Evolutionary conservation across 92 coral and sea anemone species (phyloP).

Genomic region (Muricea muricata): DNA sequence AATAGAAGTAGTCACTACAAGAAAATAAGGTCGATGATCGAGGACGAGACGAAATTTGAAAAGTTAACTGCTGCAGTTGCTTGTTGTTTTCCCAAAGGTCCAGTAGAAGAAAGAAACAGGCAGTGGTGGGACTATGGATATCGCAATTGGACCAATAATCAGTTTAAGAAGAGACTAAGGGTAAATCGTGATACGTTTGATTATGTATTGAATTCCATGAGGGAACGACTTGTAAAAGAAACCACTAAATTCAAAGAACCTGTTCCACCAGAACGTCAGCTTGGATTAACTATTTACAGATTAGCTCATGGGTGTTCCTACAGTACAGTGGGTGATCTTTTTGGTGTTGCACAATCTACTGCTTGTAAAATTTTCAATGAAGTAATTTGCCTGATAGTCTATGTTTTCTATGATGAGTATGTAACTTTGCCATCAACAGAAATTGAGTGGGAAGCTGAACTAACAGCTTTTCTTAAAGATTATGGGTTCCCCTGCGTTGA

Average conservation of each 20-base stretch:
- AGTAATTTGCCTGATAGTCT: background rate
- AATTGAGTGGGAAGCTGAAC: constrained; percentile 44
- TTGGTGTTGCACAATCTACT: constrained; percentile 1
- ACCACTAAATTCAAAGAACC: background rate
- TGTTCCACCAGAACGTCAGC: background rate
- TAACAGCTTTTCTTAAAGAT: constrained; percentile 45
- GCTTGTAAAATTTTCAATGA: constrained; percentile 4
- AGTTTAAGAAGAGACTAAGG: no score
- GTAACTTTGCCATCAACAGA: constrained; percentile 42
- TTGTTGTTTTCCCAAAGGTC: no score
- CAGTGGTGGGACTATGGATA: no score
- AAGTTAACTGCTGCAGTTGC: no score
- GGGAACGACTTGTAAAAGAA: background rate
- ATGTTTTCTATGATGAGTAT: constrained; percentile 33
- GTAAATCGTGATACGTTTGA: no score
- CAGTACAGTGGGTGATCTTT: background rate
- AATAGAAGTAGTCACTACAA: no score
- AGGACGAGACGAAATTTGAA: no score
- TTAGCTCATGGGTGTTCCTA: background rate
- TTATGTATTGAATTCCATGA: no score
- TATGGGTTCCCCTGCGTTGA: constrained; percentile 61
- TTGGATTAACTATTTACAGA: no score
- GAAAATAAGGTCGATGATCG: no score
- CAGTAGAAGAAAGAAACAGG: no score
- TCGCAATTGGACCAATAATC: no score